Conservation (phyloP, 2,797 vertebrate species). For the Cygnus olor region DNA sequence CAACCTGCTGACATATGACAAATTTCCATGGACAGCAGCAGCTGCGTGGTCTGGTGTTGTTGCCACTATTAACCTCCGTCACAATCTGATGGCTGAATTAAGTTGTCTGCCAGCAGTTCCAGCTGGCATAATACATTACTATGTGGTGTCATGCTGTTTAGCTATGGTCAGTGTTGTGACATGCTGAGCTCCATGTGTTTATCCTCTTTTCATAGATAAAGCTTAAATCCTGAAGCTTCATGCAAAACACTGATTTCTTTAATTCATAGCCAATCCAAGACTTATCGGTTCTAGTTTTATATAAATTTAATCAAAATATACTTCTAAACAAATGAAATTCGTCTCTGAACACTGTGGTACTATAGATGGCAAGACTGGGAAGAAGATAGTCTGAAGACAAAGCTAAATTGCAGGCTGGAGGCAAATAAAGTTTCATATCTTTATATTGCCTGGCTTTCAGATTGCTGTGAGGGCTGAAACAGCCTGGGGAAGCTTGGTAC, state of each 20-base stretch:
- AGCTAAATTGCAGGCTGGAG: not conserved
- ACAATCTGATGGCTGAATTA: slow-evolving; percentile 64
- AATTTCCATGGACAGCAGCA: slow-evolving; percentile 58
- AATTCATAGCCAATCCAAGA: not conserved
- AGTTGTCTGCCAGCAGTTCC: slow-evolving; percentile 65
- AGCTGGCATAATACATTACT: slow-evolving; percentile 67
- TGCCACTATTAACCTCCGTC: slow-evolving; percentile 61
- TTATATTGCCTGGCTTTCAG: not conserved
- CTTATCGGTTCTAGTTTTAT: not conserved
- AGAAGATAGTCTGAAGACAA: not conserved
- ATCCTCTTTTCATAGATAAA: slow-evolving; percentile 28
- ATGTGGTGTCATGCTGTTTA: slow-evolving; percentile 49
- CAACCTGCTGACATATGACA: slow-evolving; percentile 40
- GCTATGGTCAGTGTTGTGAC: slow-evolving; percentile 41
- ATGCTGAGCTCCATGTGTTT: slow-evolving; percentile 45
- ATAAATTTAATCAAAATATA: not conserved
- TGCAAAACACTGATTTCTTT: slow-evolving; percentile 3
- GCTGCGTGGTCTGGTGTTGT: slow-evolving; percentile 34
- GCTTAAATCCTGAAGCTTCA: not conserved
- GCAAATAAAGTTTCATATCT: not conserved
- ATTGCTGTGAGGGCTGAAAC: not conserved
- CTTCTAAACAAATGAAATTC: not conserved
- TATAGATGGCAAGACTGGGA: not conserved
- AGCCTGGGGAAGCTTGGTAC: not conserved
- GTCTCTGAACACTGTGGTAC: not conserved